phyloP scores from a whole-genome alignment of 2,888 invertebrate genomes.

The Coleophora flavipennella region DNA sequence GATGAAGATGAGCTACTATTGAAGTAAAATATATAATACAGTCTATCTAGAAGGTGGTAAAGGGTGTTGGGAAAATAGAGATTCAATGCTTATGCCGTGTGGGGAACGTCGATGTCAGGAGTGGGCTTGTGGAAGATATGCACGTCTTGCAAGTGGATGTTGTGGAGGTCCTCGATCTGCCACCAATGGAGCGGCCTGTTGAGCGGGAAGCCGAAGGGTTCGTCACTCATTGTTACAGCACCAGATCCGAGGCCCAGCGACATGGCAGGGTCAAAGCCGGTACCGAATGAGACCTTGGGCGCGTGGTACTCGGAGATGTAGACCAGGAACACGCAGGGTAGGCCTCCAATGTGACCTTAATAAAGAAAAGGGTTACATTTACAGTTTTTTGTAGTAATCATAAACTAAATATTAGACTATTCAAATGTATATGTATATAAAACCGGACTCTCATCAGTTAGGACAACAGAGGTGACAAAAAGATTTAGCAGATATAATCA shows the following conservation, averaged over 20 bases:
- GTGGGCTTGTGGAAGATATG: conserved; percentile 65
- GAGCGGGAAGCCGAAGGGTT: conserved; percentile 70
- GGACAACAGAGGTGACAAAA: no score
- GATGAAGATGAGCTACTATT: no score
- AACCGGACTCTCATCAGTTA: no score
- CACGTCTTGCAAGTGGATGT: conserved; percentile 65
- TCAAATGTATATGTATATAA: no score
- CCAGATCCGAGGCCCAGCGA: conserved; percentile 65
- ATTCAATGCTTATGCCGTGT: conserved; percentile 9
- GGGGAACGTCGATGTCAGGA: conserved; percentile 39
- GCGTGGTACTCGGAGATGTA: conserved; percentile 69
- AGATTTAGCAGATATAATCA: no score
- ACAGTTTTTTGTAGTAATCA: no score
- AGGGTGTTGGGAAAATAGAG: no score
- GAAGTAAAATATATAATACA: no score
- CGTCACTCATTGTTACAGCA: conserved; percentile 53
- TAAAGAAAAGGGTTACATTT: not conserved
- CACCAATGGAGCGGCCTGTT: conserved; percentile 62
- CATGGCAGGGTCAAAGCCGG: conserved; percentile 57
- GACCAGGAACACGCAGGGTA: conserved; percentile 75
- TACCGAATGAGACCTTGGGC: conserved; percentile 43
- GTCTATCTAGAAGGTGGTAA: no score
- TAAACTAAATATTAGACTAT: no score
- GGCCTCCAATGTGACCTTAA: conserved; percentile 62
- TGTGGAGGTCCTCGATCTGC: conserved; percentile 44